Conservation (phyloP, 2,888 invertebrate genomes). For the Chromoteleia sp. region DNA sequence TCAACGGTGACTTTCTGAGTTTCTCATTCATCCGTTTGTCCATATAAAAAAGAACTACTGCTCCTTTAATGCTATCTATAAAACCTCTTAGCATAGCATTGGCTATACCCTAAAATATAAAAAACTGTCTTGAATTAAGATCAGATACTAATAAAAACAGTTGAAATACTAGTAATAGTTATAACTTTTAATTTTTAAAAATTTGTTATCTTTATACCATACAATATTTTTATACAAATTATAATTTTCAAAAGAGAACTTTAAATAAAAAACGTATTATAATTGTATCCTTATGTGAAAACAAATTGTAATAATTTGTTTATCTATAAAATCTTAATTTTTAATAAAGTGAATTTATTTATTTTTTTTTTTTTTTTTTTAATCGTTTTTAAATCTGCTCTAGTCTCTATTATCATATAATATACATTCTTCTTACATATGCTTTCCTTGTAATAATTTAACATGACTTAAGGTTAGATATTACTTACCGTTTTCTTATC, state of each 20-base stretch:
- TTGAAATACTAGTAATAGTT: too few species aligned
- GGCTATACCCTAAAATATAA: slow-evolving; percentile 86
- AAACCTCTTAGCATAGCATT: slow-evolving; percentile 90
- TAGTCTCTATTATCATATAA: not conserved
- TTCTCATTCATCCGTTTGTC: slow-evolving; percentile 90
- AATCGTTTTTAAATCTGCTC: too few species aligned
- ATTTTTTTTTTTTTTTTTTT: too few species aligned
- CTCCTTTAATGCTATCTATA: slow-evolving; percentile 92
- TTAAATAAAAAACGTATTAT: too few species aligned
- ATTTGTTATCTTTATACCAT: too few species aligned
- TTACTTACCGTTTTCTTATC: slow-evolving; percentile 71
- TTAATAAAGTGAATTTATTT: too few species aligned
- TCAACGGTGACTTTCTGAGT: slow-evolving; percentile 86
- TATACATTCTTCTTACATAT: not conserved
- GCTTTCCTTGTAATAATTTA: not conserved
- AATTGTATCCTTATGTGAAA: too few species aligned
- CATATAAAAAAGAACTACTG: slow-evolving; percentile 90
- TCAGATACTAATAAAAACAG: not conserved
- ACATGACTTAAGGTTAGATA: slow-evolving; percentile 30
- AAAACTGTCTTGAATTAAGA: not conserved
- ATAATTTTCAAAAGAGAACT: not conserved
- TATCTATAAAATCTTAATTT: too few species aligned
- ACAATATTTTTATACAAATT: too few species aligned
- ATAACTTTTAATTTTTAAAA: not conserved
- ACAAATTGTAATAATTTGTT: too few species aligned